Conservation (phyloP, 2,888 invertebrate genomes). For the Fragum fragum region DNA sequence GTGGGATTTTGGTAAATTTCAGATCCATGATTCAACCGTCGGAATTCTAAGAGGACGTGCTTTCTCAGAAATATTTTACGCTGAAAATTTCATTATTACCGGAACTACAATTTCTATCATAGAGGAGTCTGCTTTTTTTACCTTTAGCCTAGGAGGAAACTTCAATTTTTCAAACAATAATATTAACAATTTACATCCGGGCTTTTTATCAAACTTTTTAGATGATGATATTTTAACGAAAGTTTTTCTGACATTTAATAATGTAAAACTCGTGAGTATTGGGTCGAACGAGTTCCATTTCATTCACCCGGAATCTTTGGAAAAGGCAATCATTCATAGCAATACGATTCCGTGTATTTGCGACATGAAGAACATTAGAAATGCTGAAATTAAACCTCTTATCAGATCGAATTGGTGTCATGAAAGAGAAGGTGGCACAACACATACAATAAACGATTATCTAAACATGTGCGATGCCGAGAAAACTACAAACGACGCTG, state of each 20-base stretch:
- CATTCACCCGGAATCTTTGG: background rate
- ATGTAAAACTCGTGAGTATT: background rate
- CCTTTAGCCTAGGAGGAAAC: conserved; percentile 3
- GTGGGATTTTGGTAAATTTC: background rate
- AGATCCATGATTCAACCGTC: background rate
- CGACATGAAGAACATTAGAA: background rate
- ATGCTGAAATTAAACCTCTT: background rate
- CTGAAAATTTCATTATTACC: background rate
- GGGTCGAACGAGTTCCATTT: background rate
- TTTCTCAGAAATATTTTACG: background rate
- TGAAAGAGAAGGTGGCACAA: background rate
- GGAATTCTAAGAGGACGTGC: background rate
- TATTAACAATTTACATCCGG: background rate
- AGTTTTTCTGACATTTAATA: background rate
- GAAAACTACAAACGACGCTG: background rate
- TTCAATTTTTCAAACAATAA: background rate
- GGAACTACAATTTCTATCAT: background rate
- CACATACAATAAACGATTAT: background rate
- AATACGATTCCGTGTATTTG: conserved; percentile 3
- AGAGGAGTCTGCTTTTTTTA: conserved; percentile 6
- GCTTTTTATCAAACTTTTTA: background rate
- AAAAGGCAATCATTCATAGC: background rate
- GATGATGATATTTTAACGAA: background rate
- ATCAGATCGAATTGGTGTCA: background rate
- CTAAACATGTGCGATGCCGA: background rate